These are phyloP conservation scores for Tethea ocularis DNA, from an alignment of 2,888 invertebrate species.

Conservation along the genomic window DNA sequence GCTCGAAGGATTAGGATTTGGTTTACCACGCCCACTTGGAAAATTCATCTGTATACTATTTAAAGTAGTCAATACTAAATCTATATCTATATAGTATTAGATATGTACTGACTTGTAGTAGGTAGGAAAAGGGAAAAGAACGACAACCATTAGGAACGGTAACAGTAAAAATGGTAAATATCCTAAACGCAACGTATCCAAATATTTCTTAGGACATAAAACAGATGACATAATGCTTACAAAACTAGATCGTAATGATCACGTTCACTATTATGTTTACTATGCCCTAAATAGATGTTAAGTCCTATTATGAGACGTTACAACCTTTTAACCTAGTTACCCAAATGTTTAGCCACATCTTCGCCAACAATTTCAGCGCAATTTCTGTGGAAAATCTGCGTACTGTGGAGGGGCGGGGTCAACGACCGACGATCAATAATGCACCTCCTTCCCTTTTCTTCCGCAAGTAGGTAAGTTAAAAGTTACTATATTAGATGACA, in stretches of 20 bases:
- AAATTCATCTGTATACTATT: no score
- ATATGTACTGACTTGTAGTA: no score
- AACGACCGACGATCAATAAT: conserved; percentile 50
- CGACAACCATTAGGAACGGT: no score
- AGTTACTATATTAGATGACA: conserved; percentile 1
- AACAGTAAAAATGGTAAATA: no score
- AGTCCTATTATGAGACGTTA: not conserved
- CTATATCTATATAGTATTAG: no score
- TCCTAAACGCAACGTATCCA: no score
- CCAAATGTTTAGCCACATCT: conserved; percentile 1
- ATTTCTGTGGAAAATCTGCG: conserved; percentile 1
- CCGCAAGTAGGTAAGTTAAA: not conserved
- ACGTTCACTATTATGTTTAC: not conserved
- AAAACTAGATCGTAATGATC: not conserved
- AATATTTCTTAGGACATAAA: no score
- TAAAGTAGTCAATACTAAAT: no score
- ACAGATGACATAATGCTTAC: not conserved
- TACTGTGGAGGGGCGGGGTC: conserved; percentile 22
- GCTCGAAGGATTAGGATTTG: no score
- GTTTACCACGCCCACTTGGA: no score
- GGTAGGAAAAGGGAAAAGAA: no score
- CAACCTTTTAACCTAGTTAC: conserved; percentile 5
- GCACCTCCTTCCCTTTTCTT: conserved; percentile 29
- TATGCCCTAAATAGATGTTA: not conserved
- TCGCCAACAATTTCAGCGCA: conserved; percentile 4